These are phyloP conservation scores for Creontiades dilutus DNA, from an alignment of 2,888 invertebrate genomes.

Conservation along the genomic window DNA sequence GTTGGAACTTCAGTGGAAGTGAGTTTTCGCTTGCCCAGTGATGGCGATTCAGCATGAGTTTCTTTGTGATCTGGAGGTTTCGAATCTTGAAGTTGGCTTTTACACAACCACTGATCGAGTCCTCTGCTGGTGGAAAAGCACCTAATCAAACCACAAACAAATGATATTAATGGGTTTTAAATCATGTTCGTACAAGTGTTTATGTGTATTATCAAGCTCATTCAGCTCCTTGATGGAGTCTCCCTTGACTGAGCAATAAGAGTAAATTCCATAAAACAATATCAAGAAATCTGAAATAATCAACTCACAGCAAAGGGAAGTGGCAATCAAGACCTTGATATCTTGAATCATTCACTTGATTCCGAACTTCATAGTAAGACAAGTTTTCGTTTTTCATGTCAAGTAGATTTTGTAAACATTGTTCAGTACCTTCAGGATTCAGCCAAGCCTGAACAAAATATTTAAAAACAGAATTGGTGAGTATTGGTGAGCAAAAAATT, in stretches of 20 bases:
- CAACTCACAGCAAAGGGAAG: conserved; percentile 7
- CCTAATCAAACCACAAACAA: neutral
- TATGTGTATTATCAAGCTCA: neutral
- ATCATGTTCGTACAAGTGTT: neutral
- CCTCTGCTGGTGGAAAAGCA: neutral
- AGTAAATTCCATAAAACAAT: neutral
- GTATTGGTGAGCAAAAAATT: neutral
- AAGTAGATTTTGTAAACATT: neutral
- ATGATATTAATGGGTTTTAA: no score
- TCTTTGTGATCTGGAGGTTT: neutral
- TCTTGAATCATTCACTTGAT: conserved; percentile 39
- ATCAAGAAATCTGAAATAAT: neutral
- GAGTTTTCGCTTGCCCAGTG: neutral
- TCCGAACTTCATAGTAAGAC: conserved; percentile 18
- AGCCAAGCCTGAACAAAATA: conserved; percentile 25
- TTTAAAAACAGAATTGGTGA: neutral
- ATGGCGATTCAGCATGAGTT: neutral
- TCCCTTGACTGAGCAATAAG: neutral
- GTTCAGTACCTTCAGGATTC: neutral
- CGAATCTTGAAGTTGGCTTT: neutral
- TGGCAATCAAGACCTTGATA: conserved; percentile 34
- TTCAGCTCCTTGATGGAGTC: neutral
- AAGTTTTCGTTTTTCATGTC: neutral
- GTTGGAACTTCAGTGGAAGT: neutral
- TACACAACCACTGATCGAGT: neutral